phyloP scores from a whole-genome alignment of 2,888 invertebrate genomes.

The Pyrgus malvae region DNA sequence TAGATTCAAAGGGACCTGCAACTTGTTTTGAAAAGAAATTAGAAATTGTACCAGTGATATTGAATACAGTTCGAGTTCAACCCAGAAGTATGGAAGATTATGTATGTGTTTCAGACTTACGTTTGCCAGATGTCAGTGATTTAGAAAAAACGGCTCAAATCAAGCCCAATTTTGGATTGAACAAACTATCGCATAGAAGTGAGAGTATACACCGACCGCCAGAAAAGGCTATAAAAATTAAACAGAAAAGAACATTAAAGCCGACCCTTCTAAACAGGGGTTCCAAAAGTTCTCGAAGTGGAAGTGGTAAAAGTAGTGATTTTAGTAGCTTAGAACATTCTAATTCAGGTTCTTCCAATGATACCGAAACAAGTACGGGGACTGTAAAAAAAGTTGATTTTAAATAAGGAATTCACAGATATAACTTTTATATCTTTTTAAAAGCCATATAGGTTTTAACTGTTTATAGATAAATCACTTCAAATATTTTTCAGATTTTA shows the following conservation, averaged over 20 bases:
- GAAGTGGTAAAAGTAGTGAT: constrained; percentile 48
- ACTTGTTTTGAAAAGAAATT: constrained; percentile 64
- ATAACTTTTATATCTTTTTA: too few species aligned
- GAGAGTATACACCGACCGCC: constrained; percentile 70
- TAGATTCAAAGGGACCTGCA: constrained; percentile 73
- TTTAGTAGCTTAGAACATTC: constrained; percentile 70
- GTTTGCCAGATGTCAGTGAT: constrained; percentile 59
- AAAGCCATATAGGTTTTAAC: too few species aligned
- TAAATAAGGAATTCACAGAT: constrained; percentile 42
- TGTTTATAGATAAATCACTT: not conserved
- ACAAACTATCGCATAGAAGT: constrained; percentile 67
- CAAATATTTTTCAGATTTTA: not conserved
- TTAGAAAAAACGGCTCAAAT: constrained; percentile 70
- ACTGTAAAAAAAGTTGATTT: constrained; percentile 68
- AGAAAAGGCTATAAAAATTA: constrained; percentile 68
- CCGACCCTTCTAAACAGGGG: constrained; percentile 56
- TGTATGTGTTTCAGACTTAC: constrained; percentile 64
- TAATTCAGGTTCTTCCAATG: constrained; percentile 82
- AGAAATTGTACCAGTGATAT: constrained; percentile 72
- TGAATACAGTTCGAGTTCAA: constrained; percentile 53
- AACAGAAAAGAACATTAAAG: constrained; percentile 57
- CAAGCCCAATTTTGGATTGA: constrained; percentile 68
- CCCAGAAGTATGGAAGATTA: constrained; percentile 63
- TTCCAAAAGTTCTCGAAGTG: constrained; percentile 43
- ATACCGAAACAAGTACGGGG: constrained; percentile 76